Base-by-base conservation (phyloP, 2,888 invertebrate genomes). In the Leucophora obtusa region DNA sequence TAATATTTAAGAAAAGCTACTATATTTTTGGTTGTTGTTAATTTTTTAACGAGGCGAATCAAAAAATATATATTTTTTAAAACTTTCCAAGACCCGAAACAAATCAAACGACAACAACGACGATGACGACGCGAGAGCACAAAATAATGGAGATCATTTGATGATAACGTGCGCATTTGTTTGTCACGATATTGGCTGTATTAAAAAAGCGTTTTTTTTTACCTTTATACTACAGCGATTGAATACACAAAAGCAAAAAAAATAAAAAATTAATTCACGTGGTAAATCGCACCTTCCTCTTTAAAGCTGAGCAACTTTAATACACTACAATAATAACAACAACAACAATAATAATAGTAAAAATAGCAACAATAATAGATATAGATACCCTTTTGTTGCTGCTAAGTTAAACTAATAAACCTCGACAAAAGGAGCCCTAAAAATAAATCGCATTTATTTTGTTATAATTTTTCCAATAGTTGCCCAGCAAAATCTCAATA, bases 81-180 rank as follows among this genome's bases (percentile, higher is more conserved):
- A 68, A 62, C 56, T 75, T 75, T 75, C 72, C 71, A 80, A 75
- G 71, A 75, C 60, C 71, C 68, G 58, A 80, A 72, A 80, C 76
- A 72, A 80, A 80, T 80, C 76, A 80, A 73, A 80, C 69, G 65
- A 76, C 80, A 80, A 73, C 66, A 71, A 68, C 43, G 63, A 69
- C 24, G 63, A 73, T 72, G 80, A 68, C 71, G 62, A 59, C 21
- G 70, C 68, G 65, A 66, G 33, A 66, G 66, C 63, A 59, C 82
- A 83, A 73, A 83, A 83, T n/a, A 86, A 85, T 85, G 84, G 85
- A 87, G 88, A 88, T 88, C 87, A 86, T 86, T 85, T 84, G 78
- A 85, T 85, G 86, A 86, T 88, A 87, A 88, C 87, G 87, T 86
- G 87, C 88, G 87, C 88, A 87, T 87, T 87, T 86, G 87, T 87